Percentiles rank a stretch among this genome's conserved stretches.
These are phyloP conservation scores for Melanocharis versteri DNA, from an alignment of 2,113 vertebrate species.

Conservation along the genomic window DNA sequence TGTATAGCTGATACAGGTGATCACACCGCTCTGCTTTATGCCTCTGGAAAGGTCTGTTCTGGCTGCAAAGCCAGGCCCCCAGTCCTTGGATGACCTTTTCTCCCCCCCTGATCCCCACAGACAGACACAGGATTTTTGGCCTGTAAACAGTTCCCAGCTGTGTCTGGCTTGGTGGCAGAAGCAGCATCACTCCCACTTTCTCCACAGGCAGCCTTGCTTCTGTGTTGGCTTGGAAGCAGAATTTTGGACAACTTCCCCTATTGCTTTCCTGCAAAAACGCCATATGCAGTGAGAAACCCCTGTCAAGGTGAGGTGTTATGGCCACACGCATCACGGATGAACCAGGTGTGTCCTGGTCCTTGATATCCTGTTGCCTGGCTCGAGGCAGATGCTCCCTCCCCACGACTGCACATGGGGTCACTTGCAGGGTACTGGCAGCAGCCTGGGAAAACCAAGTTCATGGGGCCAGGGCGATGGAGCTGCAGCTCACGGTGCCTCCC, in stretches of 20 bases:
- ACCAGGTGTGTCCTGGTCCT: background rate
- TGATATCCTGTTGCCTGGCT: background rate
- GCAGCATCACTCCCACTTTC: background rate
- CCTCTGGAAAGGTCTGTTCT: background rate
- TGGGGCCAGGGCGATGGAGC: rapidly evolving
- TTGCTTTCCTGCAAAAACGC: background rate
- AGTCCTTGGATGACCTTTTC: background rate
- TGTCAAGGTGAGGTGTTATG: background rate
- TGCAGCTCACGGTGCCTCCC: background rate
- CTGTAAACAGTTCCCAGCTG: background rate
- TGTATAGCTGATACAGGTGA: background rate
- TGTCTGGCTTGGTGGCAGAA: background rate
- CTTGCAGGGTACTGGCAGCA: background rate
- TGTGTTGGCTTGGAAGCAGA: background rate
- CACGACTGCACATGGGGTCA: rapidly evolving
- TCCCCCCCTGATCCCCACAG: background rate
- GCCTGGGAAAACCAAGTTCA: background rate
- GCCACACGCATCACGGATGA: rapidly evolving
- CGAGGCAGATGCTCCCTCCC: rapidly evolving
- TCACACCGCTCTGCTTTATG: background rate
- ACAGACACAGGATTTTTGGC: background rate
- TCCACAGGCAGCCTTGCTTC: background rate
- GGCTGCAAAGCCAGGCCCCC: background rate
- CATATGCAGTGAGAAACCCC: background rate
- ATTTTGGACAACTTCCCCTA: background rate